Evolutionary conservation across 2,113 vertebrate genomes (phyloP), one percentile per base, ranked within the genome.

Genomic region (human (Homo sapiens)): DNA sequence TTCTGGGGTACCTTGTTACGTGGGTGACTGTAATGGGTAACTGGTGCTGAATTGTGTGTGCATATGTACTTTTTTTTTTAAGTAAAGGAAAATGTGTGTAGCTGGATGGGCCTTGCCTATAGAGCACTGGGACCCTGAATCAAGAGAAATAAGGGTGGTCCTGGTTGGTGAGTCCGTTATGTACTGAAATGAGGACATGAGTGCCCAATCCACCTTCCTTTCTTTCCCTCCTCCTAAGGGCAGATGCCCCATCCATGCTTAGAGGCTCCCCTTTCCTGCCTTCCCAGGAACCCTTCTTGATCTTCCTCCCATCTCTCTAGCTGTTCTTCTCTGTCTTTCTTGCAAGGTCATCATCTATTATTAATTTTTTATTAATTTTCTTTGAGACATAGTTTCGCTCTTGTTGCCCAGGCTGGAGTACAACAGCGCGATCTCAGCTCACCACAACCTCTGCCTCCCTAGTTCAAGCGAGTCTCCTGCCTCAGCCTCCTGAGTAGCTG

Each of bases 31-130:
- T 90, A 85, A 92, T 73, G 83, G 98, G 76, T 50, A 97, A 96
- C 85, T 93, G 89, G 70, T 95, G 98, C 92, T 97, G 94, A 9
- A 17, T 61, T 98, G 95, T 98, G 97, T 98, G 96, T 97, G 75
- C 95, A 90, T 91, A 92, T 98, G 97, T 96, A 94, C 97, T 98
- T 97, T 64, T 14, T 27, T 30, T 52, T 98, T 50, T 95, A 40
- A 96, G 80, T 85, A 94, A 90, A 92, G 48, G 94, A 93, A 90
- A 59, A 43, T 2, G 1, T 70, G 30, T 73, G 9, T 61, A 27
- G 22, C 25, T 43, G 5, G 35, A 9, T 48, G 30, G 73, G 7
- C 38, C 88, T 94, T 70, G 72, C 55, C 68, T 50, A 2, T 32
- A 57, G 57, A 52, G 73, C 27, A 57, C 45, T 87, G 68, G 48